phyloP scores from a whole-genome alignment of 2,888 invertebrate species.

The Schizaphis graminum region DNA sequence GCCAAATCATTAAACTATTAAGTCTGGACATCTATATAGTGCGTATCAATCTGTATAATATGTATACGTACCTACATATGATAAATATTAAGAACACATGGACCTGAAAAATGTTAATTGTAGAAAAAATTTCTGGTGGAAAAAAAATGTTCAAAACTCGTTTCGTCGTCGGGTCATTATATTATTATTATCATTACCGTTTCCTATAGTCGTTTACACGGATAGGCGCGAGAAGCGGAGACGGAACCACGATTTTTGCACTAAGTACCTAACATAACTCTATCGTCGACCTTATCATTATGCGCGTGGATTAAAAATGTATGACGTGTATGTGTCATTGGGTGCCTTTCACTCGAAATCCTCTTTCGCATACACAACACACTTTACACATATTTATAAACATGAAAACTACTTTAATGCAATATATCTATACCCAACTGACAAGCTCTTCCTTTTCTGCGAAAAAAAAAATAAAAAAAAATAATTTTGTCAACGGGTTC shows the following conservation, averaged over 20 bases:
- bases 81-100: background rate
- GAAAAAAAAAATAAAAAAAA: no score
- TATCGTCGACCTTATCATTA: slow-evolving; percentile 12
- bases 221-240: background rate
- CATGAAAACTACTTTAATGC: background rate
- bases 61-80: no score
- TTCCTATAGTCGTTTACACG: background rate
- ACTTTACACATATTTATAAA: background rate
- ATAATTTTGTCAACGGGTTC: background rate
- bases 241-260: slow-evolving; percentile 1
- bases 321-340: background rate
- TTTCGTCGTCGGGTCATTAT: background rate
- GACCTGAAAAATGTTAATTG: background rate
- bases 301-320: background rate
- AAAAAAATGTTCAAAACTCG: slow-evolving; percentile 32
- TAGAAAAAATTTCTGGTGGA: background rate
- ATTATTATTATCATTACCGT: background rate
- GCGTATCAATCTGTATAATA: background rate
- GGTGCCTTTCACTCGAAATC: slow-evolving; percentile 46
- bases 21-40: background rate
- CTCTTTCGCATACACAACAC: background rate
- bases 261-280: background rate
- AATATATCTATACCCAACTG: background rate
- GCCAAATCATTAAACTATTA: background rate
- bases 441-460: background rate